Evolutionary conservation across 2,113 vertebrate genomes (phyloP).

Genomic region (Pteruthius melanotis): DNA sequence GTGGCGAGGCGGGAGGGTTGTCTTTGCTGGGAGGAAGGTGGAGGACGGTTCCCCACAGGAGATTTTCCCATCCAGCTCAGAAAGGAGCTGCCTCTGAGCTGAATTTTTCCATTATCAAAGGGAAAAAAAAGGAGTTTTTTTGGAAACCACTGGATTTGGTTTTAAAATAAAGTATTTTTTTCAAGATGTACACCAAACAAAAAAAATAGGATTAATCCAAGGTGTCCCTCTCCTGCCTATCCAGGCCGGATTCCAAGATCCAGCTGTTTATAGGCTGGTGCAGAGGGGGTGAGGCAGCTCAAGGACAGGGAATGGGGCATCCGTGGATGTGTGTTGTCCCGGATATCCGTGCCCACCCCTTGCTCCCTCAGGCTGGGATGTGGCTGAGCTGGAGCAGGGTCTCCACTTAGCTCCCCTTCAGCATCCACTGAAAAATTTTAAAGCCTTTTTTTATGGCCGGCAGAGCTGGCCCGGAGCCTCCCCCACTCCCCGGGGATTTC

Average conservation of each 20-base stretch:
- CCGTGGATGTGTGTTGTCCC: fast-evolving
- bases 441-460: neutral
- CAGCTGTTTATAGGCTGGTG: neutral
- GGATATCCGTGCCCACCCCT: neutral
- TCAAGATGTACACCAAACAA: neutral
- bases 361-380: neutral
- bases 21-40: neutral
- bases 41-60: neutral
- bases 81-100: neutral
- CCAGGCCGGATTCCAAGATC: neutral
- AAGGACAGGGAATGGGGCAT: neutral
- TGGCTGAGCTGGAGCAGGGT: neutral
- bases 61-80: neutral
- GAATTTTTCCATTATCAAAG: neutral
- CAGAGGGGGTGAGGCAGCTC: fast-evolving
- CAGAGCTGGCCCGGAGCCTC: neutral
- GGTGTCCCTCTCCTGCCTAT: neutral
- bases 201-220: neutral
- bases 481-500: neutral
- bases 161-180: neutral
- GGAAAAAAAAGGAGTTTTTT: too few species aligned
- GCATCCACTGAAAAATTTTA: neutral
- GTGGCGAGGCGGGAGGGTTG: neutral
- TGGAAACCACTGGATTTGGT: neutral
- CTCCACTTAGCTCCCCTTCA: neutral